phyloP scores from a whole-genome alignment of 1,140 invertebrate species.

The Listronotus oregonensis region DNA sequence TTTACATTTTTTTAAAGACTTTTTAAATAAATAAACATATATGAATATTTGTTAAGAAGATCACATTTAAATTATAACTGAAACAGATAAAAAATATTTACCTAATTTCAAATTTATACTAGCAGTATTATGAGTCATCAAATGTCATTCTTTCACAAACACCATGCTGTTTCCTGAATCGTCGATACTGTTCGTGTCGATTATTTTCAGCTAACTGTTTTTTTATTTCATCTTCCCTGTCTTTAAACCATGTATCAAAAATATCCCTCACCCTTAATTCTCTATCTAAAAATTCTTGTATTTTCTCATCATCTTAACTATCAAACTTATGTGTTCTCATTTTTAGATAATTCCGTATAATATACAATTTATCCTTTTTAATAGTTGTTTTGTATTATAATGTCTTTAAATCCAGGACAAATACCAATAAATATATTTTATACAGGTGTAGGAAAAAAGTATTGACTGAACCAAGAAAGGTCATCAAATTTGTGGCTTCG shows the following conservation, averaged over 20 bases:
- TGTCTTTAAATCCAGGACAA: conserved; percentile 81
- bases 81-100: background rate
- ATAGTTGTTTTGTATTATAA: conserved; percentile 73
- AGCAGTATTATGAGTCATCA: conserved; percentile 68
- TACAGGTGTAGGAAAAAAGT: conserved; percentile 74
- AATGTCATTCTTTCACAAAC: conserved; percentile 78
- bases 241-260: conserved; percentile 77
- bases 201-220: conserved; percentile 77
- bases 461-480: conserved; percentile 82
- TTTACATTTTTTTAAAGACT: too few relatives aligned
- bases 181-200: conserved; percentile 79
- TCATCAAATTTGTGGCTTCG: conserved; percentile 76
- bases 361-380: conserved; percentile 82
- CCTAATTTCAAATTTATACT: background rate
- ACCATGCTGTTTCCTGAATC: conserved; percentile 83
- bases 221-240: conserved; percentile 84
- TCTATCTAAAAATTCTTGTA: conserved; percentile 72
- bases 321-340: conserved; percentile 71
- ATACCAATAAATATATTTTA: conserved; percentile 75
- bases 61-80: background rate
- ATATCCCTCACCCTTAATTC: conserved; percentile 84
- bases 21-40: too few relatives aligned
- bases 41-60: background rate
- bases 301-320: conserved; percentile 74
- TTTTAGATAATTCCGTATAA: conserved; percentile 79